Evolutionary conservation across 2,113 vertebrate genomes (phyloP).

Genomic region (western clawed frog (Xenopus tropicalis)): UCB_Xtro_10.0 CM004446.2:78006501-78007000

Average conservation of each 20-base stretch:
- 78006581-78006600: conserved; percentile 38
- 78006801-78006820: background rate
- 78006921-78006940: no score
- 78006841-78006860: no score
- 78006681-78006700: conserved; percentile 33
- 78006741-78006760: background rate
- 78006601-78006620: conserved; percentile 30
- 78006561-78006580: conserved; percentile 23
- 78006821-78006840: background rate
- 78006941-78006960: no score
- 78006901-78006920: no score
- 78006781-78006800: background rate
- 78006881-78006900: no score
- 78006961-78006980: no score
- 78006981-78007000: no score
- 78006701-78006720: conserved; percentile 26
- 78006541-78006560: conserved; percentile 25
- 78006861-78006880: no score
- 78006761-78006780: background rate
- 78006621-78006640: conserved; percentile 12
- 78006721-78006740: conserved; percentile 22
- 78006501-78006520: conserved; percentile 13
- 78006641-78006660: conserved; percentile 32
- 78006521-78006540: conserved; percentile 18
- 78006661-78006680: conserved; percentile 36